Percentiles rank a stretch among this genome's conserved stretches.
phyloP scores from a whole-genome alignment of 2,797 vertebrate genomes.

The Dryobates pubescens region DNA sequence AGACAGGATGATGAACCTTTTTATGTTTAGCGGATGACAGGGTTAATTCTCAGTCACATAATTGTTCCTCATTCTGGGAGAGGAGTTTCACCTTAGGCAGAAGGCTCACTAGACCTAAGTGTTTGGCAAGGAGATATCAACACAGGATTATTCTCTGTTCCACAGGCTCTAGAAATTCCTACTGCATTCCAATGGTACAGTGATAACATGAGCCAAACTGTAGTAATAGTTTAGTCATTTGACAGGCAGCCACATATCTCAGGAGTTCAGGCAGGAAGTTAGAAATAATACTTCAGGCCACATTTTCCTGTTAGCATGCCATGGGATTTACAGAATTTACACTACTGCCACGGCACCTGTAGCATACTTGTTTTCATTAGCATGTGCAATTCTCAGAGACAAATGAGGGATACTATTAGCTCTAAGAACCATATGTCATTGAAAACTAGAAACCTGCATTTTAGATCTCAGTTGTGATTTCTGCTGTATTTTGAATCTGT shows the following conservation, averaged over 20 bases:
- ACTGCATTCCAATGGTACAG: rapidly evolving
- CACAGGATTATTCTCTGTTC: neutral
- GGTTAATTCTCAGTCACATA: neutral
- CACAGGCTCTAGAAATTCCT: neutral
- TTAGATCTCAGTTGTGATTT: neutral
- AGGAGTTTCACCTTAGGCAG: neutral
- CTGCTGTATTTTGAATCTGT: neutral
- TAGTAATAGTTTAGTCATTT: neutral
- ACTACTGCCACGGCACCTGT: neutral
- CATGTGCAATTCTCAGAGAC: neutral
- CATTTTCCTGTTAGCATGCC: neutral
- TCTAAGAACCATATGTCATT: neutral
- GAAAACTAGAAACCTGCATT: neutral
- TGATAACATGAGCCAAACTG: neutral
- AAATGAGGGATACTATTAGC: neutral
- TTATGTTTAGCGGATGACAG: neutral
- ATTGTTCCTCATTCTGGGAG: neutral
- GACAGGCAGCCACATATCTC: neutral
- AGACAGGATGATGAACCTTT: neutral
- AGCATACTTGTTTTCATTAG: neutral
- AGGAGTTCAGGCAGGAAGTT: neutral
- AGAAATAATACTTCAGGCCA: neutral
- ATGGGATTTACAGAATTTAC: neutral
- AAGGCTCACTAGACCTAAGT: neutral
- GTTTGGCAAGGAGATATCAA: neutral